Percentiles rank a stretch among this genome's conserved stretches.
phyloP scores from a whole-genome alignment of 1,140 invertebrate genomes.

The Maniola jurtina region DNA sequence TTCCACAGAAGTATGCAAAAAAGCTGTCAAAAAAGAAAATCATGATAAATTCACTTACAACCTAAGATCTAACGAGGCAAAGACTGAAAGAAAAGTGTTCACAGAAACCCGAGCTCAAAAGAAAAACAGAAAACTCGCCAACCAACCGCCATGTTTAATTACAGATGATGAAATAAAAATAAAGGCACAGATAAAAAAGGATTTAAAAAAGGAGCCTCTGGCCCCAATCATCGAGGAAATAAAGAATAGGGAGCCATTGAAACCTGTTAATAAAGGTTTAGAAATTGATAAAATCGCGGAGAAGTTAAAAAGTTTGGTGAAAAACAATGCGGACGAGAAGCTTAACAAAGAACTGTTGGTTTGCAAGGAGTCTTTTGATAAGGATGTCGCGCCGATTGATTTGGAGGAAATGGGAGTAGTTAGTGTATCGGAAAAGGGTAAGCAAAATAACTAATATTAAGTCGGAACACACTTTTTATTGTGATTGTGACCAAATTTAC shows the following conservation, averaged over 20 bases:
- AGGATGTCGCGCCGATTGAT: not conserved
- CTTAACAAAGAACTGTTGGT: slow-evolving; percentile 61
- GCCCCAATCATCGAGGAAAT: slow-evolving; percentile 68
- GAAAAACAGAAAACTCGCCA: slow-evolving; percentile 32
- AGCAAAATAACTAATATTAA: not conserved
- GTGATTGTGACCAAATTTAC: no score
- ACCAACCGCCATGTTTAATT: not conserved
- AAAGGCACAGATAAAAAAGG: slow-evolving; percentile 34
- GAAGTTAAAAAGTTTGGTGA: slow-evolving; percentile 63
- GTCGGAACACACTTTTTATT: no score
- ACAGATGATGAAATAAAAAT: slow-evolving; percentile 19
- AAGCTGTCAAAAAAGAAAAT: slow-evolving; percentile 35
- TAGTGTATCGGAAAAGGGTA: not conserved
- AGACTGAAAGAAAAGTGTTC: slow-evolving; percentile 59
- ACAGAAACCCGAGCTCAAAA: slow-evolving; percentile 39
- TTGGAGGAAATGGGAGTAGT: not conserved
- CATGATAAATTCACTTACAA: slow-evolving; percentile 58
- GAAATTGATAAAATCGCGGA: slow-evolving; percentile 74
- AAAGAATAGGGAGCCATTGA: slow-evolving; percentile 56
- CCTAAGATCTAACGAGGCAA: slow-evolving; percentile 58
- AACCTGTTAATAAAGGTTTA: slow-evolving; percentile 56
- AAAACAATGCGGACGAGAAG: slow-evolving; percentile 49
- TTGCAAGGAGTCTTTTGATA: slow-evolving; percentile 59
- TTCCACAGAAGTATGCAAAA: slow-evolving; percentile 43
- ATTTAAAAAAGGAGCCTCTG: slow-evolving; percentile 56